These are phyloP conservation scores for Tragulus kanchil DNA, from an alignment of 2,113 vertebrate species.

Conservation along the genomic window DNA sequence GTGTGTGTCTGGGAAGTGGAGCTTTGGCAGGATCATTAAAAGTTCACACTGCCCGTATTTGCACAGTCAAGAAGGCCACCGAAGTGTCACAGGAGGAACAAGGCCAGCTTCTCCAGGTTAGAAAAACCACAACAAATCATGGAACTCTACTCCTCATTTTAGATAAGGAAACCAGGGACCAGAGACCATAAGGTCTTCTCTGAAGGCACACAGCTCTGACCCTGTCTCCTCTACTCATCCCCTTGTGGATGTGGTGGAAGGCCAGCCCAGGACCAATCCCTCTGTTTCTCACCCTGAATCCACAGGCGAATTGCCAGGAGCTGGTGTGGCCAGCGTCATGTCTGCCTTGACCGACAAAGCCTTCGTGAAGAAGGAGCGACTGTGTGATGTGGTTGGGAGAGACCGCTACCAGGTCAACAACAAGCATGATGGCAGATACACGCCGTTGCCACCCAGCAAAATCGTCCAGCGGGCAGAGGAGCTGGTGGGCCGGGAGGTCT, in stretches of 20 bases:
- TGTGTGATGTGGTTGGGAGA: constrained; percentile 85
- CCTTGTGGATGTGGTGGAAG: not conserved
- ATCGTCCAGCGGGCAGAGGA: constrained; percentile 87
- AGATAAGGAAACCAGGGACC: not conserved
- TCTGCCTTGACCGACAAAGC: constrained; percentile 88
- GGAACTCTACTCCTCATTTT: not conserved
- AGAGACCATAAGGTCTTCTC: not conserved
- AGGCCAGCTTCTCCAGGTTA: not conserved
- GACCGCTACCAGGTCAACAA: constrained; percentile 89
- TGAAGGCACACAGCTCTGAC: not conserved
- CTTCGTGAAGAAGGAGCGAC: constrained; percentile 88
- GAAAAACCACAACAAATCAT: not conserved
- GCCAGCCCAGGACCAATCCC: not conserved
- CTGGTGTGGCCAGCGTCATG: constrained; percentile 87
- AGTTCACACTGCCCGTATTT: not conserved
- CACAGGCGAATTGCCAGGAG: constrained; percentile 73
- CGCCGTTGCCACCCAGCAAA: constrained; percentile 61
- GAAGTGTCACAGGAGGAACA: not conserved
- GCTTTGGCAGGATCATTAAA: not conserved
- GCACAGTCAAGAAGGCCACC: not conserved
- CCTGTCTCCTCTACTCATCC: not conserved
- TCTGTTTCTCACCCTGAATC: not conserved
- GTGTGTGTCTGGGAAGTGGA: not conserved
- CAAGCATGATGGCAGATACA: constrained; percentile 85
- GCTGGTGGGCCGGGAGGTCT: constrained; percentile 82